Percentiles rank a stretch among this genome's conserved stretches.
Evolutionary conservation across 2,113 vertebrate species (phyloP).

Genomic region (Chionodraco myersi): DNA sequence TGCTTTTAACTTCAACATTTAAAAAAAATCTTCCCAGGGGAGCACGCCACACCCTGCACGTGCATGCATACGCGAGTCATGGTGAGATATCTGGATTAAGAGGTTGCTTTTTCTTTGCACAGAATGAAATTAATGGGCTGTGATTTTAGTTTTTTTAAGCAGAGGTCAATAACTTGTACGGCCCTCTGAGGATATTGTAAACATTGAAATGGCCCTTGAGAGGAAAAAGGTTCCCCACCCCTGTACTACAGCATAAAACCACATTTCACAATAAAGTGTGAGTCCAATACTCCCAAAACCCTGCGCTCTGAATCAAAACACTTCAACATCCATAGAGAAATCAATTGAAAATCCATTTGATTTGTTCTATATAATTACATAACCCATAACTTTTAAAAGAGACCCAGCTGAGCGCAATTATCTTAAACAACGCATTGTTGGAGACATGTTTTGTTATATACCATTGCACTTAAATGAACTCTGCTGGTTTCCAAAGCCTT

Average conservation of each 20-base stretch:
- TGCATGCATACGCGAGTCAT: too few species aligned
- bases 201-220: too few species aligned
- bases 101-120: too few species aligned
- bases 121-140: too few species aligned
- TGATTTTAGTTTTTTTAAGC: too few species aligned
- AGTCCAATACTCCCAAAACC: neutral
- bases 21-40: too few species aligned
- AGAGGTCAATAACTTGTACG: too few species aligned
- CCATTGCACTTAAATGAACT: conserved; percentile 55
- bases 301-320: neutral
- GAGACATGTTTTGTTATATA: conserved; percentile 51
- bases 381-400: conserved; percentile 19
- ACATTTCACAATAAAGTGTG: neutral
- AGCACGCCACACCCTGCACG: too few species aligned
- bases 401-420: conserved; percentile 36
- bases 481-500: conserved; percentile 31
- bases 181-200: too few species aligned
- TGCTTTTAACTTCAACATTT: too few species aligned
- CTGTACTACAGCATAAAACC: neutral
- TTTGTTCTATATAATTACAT: conserved; percentile 20
- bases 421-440: conserved; percentile 36
- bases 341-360: conserved; percentile 24
- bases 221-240: too few species aligned
- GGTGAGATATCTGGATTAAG: too few species aligned
- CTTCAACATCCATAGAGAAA: neutral